Evolutionary conservation across 2,113 vertebrate species (phyloP).

Genomic region (Syngnathus scovelli): DNA sequence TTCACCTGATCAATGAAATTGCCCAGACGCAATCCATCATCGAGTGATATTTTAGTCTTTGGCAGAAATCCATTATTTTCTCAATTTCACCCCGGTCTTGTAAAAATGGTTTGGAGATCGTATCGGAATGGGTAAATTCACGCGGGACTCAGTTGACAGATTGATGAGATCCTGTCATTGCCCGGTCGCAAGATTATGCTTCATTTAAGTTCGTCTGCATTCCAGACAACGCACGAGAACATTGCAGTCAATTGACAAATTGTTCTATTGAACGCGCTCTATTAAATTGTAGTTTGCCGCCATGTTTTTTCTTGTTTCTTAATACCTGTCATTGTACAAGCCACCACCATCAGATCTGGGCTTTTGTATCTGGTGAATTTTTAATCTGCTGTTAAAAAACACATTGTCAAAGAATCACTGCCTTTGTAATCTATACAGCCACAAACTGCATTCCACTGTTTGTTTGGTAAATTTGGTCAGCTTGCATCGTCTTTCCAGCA

Average conservation of each 20-base stretch:
- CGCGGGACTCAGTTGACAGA: neutral
- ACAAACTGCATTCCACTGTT: neutral
- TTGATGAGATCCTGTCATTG: slow-evolving; percentile 1
- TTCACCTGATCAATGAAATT: neutral
- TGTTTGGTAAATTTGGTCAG: slow-evolving; percentile 23
- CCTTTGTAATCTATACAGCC: slow-evolving; percentile 28
- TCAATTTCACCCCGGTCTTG: neutral
- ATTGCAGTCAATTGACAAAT: neutral
- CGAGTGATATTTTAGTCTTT: neutral
- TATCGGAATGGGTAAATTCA: neutral
- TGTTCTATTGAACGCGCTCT: neutral
- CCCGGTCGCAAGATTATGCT: neutral
- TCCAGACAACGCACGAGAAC: neutral
- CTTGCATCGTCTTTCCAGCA: slow-evolving; percentile 1
- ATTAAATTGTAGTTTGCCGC: neutral
- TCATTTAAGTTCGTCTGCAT: neutral
- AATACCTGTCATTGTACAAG: neutral
- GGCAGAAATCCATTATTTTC: slow-evolving; percentile 3
- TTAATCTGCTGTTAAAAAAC: slow-evolving; percentile 55
- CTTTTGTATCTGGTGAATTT: slow-evolving; percentile 43
- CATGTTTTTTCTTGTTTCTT: neutral
- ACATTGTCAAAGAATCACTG: slow-evolving; percentile 36
- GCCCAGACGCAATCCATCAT: neutral
- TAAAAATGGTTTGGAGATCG: neutral
- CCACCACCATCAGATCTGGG: slow-evolving; percentile 18